These are phyloP conservation scores for Trichonephila clavata DNA, from an alignment of 1,140 invertebrate species.

Conservation along the genomic window DNA sequence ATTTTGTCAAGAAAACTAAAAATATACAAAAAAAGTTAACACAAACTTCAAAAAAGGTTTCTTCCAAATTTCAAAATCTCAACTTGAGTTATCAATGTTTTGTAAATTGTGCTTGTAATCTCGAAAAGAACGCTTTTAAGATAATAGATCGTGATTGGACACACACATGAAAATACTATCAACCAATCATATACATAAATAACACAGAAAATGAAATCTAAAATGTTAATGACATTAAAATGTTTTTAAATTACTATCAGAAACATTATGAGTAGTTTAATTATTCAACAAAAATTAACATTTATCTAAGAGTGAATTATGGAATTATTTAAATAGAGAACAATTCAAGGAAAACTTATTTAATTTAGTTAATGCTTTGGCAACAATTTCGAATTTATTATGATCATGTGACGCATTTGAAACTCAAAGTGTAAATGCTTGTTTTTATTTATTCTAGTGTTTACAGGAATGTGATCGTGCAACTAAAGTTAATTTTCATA, in stretches of 20 bases:
- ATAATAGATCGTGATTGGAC: background rate
- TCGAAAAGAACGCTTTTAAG: background rate
- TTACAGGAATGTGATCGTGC: background rate
- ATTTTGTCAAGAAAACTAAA: too few relatives aligned
- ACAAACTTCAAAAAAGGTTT: background rate
- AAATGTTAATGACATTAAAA: too few relatives aligned
- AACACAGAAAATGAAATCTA: background rate
- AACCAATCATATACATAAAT: background rate
- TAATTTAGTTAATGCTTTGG: background rate
- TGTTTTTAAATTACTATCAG: too few relatives aligned
- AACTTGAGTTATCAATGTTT: background rate
- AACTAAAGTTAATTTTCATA: background rate
- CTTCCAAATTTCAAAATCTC: background rate
- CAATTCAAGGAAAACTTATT: background rate
- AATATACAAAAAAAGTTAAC: background rate
- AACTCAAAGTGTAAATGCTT: background rate
- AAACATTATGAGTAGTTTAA: too few relatives aligned
- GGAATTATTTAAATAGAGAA: background rate
- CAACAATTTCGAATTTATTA: background rate
- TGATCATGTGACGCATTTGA: conserved; percentile 41
- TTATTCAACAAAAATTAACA: too few relatives aligned
- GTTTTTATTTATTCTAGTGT: background rate
- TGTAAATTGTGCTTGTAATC: background rate
- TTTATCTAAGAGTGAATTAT: too few relatives aligned
- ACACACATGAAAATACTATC: background rate